These are phyloP conservation scores for Meteorus cinctellus DNA, from an alignment of 2,888 invertebrate species.

Conservation along the genomic window DNA sequence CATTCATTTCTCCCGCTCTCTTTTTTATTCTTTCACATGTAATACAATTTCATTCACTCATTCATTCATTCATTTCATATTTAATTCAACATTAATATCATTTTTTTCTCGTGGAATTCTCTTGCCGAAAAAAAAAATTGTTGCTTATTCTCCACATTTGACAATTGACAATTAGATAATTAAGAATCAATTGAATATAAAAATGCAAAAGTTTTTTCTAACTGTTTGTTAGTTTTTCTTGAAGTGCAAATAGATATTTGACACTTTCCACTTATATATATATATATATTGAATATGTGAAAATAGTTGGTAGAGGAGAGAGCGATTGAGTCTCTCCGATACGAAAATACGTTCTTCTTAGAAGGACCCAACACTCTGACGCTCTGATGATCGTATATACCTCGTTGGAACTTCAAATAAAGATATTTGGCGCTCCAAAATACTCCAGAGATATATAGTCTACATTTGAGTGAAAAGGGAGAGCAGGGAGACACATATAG, in stretches of 20 bases:
- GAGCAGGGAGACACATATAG: background rate
- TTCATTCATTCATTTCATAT: constrained; percentile 49
- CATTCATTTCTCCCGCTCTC: constrained; percentile 16
- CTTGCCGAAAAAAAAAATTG: too few relatives aligned
- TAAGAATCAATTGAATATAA: background rate
- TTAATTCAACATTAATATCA: constrained; percentile 14
- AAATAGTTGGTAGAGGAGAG: constrained; percentile 42
- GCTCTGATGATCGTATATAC: constrained; percentile 48
- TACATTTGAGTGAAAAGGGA: background rate
- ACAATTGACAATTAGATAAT: background rate
- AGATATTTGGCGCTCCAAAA: constrained; percentile 41
- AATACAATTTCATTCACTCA: constrained; percentile 42
- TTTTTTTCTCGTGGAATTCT: background rate
- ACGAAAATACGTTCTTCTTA: constrained; percentile 60
- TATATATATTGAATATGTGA: background rate
- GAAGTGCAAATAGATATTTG: background rate
- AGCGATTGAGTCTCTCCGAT: constrained; percentile 47
- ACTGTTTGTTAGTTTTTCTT: background rate
- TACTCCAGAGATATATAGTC: constrained; percentile 34
- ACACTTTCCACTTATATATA: background rate
- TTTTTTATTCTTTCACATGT: constrained; percentile 28
- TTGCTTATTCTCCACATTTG: too few relatives aligned
- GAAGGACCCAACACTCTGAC: constrained; percentile 51
- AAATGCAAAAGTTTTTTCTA: background rate
- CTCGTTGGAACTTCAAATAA: constrained; percentile 40